phyloP scores from a whole-genome alignment of 2,113 vertebrate genomes.

The Seriola dumerili region DNA sequence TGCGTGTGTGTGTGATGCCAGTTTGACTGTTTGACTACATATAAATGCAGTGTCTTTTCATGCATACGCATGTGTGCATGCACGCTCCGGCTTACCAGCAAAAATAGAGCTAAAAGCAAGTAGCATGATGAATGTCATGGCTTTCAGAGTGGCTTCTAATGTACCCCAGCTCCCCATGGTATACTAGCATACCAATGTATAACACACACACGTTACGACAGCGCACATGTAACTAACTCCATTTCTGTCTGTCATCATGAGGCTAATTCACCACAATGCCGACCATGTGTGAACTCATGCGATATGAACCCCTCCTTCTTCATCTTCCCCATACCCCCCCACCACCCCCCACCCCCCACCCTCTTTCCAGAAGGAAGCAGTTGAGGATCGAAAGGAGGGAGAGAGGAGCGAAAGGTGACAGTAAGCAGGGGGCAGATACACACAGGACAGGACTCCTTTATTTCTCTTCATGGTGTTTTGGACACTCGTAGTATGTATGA shows the following conservation, averaged over 20 bases:
- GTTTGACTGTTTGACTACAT: conserved; percentile 24
- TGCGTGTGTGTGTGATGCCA: conserved; percentile 20
- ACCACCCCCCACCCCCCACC: not conserved
- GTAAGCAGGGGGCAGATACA: conserved; percentile 50
- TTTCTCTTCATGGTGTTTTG: conserved; percentile 74
- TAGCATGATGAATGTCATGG: conserved; percentile 74
- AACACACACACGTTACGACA: conserved; percentile 76
- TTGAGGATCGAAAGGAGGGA: conserved; percentile 46
- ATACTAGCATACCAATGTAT: conserved; percentile 76
- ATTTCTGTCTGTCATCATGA: conserved; percentile 82
- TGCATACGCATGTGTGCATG: conserved; percentile 36
- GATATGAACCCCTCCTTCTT: conserved; percentile 75
- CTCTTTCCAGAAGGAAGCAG: conserved; percentile 41
- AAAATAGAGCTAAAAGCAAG: conserved; percentile 68
- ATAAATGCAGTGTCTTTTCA: conserved; percentile 39
- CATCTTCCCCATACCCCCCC: conserved; percentile 22
- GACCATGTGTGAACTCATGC: conserved; percentile 83
- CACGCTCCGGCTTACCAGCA: conserved; percentile 37
- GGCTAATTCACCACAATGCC: conserved; percentile 83
- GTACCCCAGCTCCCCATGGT: conserved; percentile 72
- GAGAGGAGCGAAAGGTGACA: conserved; percentile 64
- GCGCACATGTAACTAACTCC: conserved; percentile 78
- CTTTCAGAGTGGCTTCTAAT: conserved; percentile 77
- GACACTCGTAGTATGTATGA: conserved; percentile 85
- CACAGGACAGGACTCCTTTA: conserved; percentile 51